Base-by-base conservation (phyloP, 2,888 invertebrate species). In the Trissonchulus sp. region DNA sequence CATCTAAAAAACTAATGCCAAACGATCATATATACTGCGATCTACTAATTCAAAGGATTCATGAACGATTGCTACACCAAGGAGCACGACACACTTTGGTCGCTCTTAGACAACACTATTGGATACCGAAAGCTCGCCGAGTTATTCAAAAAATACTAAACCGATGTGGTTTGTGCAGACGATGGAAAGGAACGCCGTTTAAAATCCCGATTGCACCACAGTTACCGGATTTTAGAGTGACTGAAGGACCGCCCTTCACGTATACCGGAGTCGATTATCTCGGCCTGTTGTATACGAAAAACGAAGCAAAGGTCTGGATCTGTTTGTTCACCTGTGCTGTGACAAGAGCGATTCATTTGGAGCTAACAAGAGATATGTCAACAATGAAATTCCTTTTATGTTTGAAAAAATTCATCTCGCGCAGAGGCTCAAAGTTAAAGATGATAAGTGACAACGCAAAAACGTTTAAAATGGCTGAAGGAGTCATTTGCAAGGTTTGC, bases 401-500 rank as follows among this genome's bases (percentile, higher is more conserved):
- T 3, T 76, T 85, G 8, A 73, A 82, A 62, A 74, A 84, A 68
- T 85, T 85, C 35, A 78, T 83, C n/a, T 79, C 81, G 0, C 74
- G 83, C 62, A 75, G 82, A 35, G 83, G 85, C 2, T 75, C 81
- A 35, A 82, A 83, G 0, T 77, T 68, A 15, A 78, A 80, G 1
- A 80, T 85, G 0, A 84, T 80, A 69, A 81, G 80, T 34, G 86
- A 86, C 74, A 86, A 85, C 75, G 84, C 84, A 0, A 82, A 82
- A 0, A 85, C 85, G 76, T 86, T 86, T 77, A 78, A 81, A 0
- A 82, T 85, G 0, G 78, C 82, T 0, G 77, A 79, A 1, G 85
- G 82, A 78, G 82, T 87, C 23, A 63, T 80, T 2, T 3, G 68
- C 1, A 28, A 72, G 1, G 76, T 77, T 34, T 78, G 78, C 77